Evolutionary conservation across 2,888 invertebrate species (phyloP).

Genomic region (Schizotus pectinicornis): DNA sequence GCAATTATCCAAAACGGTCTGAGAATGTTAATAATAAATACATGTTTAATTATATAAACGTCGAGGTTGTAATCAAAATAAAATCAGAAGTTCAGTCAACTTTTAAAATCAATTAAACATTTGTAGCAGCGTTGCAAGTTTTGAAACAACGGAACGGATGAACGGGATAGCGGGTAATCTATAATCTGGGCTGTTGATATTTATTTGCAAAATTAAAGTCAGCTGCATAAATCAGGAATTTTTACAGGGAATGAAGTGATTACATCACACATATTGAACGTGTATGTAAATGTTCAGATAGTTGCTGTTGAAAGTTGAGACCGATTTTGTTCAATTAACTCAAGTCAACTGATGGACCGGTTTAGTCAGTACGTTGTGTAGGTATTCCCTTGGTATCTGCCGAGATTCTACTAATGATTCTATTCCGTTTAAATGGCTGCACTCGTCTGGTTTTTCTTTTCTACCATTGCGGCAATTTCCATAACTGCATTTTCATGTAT

Average conservation of each 20-base stretch:
- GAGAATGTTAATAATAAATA: conserved; percentile 31
- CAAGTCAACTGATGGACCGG: conserved; percentile 31
- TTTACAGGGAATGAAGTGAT: conserved; percentile 27
- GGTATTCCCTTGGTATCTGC: conserved; percentile 20
- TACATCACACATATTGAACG: conserved; percentile 33
- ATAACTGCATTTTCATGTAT: conserved; percentile 38
- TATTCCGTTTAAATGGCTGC: conserved; percentile 36
- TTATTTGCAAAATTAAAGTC: conserved; percentile 32
- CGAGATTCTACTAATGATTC: conserved; percentile 39
- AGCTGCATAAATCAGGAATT: conserved; percentile 28
- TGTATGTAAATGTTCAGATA: conserved; percentile 29
- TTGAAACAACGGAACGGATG: conserved; percentile 5
- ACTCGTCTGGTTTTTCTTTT: conserved; percentile 31
- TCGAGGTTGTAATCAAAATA: conserved; percentile 26
- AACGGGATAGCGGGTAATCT: conserved; percentile 18
- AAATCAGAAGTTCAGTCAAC: conserved; percentile 25
- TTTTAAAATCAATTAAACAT: conserved; percentile 26
- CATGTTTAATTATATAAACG: conserved; percentile 35
- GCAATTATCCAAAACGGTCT: conserved; percentile 19
- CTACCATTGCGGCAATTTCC: conserved; percentile 33
- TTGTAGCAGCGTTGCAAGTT: conserved; percentile 21
- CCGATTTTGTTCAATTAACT: conserved; percentile 31
- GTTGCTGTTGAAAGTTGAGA: conserved; percentile 25
- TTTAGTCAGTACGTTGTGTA: conserved; percentile 20
- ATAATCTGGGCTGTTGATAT: conserved; percentile 25